Conservation (phyloP, 2,113 vertebrate genomes). For the Seriola rivoliana region DNA sequence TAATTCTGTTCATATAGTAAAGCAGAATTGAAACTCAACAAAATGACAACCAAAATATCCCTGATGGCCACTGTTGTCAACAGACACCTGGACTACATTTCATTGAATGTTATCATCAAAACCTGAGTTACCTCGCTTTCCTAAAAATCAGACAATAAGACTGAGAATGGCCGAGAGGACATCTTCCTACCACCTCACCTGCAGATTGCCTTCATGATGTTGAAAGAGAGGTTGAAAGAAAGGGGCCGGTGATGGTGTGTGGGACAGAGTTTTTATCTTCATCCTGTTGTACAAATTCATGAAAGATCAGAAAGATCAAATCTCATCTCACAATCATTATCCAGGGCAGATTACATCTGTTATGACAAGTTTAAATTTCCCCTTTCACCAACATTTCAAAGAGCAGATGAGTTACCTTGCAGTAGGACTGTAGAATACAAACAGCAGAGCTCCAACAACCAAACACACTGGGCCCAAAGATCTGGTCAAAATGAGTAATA, state of each 20-base stretch:
- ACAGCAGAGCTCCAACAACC: slow-evolving; percentile 38
- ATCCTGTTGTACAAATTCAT: slow-evolving; percentile 40
- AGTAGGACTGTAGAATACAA: slow-evolving; percentile 37
- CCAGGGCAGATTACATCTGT: rapidly evolving
- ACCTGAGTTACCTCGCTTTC: not conserved
- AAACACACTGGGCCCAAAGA: slow-evolving; percentile 47
- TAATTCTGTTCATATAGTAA: no score
- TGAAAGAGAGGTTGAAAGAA: slow-evolving; percentile 71
- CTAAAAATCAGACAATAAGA: not conserved
- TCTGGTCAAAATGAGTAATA: slow-evolving; percentile 25
- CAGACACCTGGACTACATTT: no score
- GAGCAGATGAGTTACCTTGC: slow-evolving; percentile 46
- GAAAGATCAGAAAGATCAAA: not conserved
- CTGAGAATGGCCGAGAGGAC: not conserved
- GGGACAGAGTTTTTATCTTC: slow-evolving; percentile 63
- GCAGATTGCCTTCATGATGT: slow-evolving; percentile 56
- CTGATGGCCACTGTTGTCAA: no score
- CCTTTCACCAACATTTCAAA: not conserved
- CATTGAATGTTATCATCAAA: no score
- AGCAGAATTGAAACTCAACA: no score
- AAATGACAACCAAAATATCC: no score
- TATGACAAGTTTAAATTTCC: not conserved
- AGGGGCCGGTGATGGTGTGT: slow-evolving; percentile 64
- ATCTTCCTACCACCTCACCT: slow-evolving; percentile 42
- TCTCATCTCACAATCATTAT: not conserved